Base-by-base conservation (phyloP, 2,888 invertebrate species). In the Diaprepes abbreviatus region DNA sequence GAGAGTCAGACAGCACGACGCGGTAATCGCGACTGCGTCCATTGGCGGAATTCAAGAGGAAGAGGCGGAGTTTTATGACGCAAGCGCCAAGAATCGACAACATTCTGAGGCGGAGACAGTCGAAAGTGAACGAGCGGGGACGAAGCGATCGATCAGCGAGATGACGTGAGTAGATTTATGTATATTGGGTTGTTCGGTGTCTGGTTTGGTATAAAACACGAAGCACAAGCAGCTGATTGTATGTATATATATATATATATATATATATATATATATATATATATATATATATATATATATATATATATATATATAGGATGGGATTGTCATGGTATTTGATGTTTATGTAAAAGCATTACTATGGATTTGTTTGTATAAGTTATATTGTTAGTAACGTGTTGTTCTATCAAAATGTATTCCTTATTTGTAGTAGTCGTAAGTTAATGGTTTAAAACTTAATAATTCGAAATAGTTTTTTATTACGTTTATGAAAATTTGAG, bases 1-100 rank as follows among this genome's bases (percentile, higher is more conserved):
- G 65, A 59, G 48, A 65, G 55, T 70, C 65, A 63, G 65, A 69
- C 63, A 55, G 54, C 63, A 33, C 43, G 64, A 58, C 48, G 58
- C 40, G 58, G 59, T 24, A 43, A 33, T 40, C 21, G 65, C 64
- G 64, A 45, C 67, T 64, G 67, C 68, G 71, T 48, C 40, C 43
- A 71, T 71, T 71, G 71, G 71, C 12, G 12, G 48, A 36, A 14
- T 1, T 14, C 36, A 31, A 57, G 28, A 59, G 48, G 38, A 48
- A 50, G 21, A 64, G 71, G 71, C 68, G 71, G 64, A 48, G 58
- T 59, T 35, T 54, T 0, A 31, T 16, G 35, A 63, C 63, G 67
- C 71, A 67, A 40, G 64, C 71, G 64, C 40, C 19, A 50, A 16
- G 35, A 35, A 33, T 33, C 28, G 16, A n/a, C 16, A 64, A 58